phyloP scores from a whole-genome alignment of 2,797 vertebrate genomes.

The Margarornis squamiger region DNA sequence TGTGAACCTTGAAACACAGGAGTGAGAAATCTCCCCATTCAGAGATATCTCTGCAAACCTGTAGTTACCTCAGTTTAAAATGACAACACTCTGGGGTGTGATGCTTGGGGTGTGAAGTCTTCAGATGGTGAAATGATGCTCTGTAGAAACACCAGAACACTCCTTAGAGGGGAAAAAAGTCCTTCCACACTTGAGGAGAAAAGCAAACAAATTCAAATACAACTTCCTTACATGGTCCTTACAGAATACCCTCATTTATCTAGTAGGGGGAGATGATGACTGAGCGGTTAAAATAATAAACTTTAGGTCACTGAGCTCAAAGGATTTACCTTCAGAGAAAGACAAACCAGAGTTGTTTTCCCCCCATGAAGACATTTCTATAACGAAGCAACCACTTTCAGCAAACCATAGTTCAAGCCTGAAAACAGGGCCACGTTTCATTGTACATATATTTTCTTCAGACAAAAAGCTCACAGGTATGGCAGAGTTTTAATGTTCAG shows the following conservation, averaged over 20 bases:
- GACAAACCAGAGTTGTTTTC: not conserved
- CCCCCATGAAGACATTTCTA: not conserved
- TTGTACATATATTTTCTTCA: not conserved
- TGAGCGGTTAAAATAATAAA: not conserved
- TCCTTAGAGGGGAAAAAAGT: not conserved
- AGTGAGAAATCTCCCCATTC: not conserved
- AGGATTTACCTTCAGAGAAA: not conserved
- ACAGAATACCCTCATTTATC: not conserved
- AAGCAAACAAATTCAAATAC: conserved; percentile 1
- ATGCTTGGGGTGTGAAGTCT: not conserved
- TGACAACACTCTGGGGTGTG: not conserved
- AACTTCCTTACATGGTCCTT: not conserved
- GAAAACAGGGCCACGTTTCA: not conserved
- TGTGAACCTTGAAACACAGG: not conserved
- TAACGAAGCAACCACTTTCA: not conserved
- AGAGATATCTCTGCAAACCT: not conserved
- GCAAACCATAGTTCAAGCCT: not conserved
- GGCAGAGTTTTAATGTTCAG: not conserved
- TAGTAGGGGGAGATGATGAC: not conserved
- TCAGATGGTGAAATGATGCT: not conserved
- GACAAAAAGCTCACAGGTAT: conserved; percentile 55
- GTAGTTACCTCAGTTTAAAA: not conserved
- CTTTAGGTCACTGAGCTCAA: not conserved
- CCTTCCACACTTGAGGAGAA: not conserved
- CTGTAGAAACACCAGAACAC: not conserved